Percentiles rank a stretch among this genome's conserved stretches.
Conservation (phyloP, 2,888 invertebrate species). For the Lasius fuliginosus region DNA sequence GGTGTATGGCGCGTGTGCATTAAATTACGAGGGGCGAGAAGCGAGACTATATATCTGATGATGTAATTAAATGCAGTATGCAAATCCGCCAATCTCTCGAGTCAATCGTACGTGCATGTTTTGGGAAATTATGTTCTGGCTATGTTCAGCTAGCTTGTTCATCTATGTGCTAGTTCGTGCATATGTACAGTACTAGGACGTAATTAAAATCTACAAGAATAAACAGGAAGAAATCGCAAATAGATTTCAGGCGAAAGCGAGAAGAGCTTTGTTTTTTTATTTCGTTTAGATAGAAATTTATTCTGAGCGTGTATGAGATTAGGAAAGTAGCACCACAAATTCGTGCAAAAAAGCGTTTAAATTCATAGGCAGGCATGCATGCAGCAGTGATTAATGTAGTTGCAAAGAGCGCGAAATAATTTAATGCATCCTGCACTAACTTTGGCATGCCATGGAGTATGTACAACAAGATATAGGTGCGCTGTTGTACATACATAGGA, state of each 20-base stretch:
- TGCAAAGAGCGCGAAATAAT: conserved; percentile 29
- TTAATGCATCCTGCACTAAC: conserved; percentile 49
- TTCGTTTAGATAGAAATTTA: conserved; percentile 77
- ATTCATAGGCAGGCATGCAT: conserved; percentile 58
- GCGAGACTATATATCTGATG: conserved; percentile 68
- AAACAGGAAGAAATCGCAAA: not conserved
- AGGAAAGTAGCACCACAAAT: conserved; percentile 65
- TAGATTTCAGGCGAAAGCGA: not conserved
- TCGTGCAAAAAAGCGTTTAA: conserved; percentile 58
- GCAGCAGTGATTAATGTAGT: not conserved
- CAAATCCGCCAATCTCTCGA: conserved; percentile 65
- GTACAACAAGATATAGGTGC: conserved; percentile 53
- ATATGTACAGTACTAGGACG: not conserved
- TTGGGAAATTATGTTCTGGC: not conserved
- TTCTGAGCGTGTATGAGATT: conserved; percentile 68
- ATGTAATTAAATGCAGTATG: conserved; percentile 72
- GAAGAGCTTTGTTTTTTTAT: not conserved
- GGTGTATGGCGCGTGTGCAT: conserved; percentile 59
- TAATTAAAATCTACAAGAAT: conserved; percentile 8
- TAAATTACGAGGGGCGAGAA: not conserved
- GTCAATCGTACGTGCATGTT: conserved; percentile 52
- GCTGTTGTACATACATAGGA: conserved; percentile 70
- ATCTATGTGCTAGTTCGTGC: not conserved
- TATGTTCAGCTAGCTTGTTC: not conserved
- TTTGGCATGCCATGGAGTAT: conserved; percentile 47